Base-by-base conservation (phyloP, 2,113 vertebrate genomes). In the Tapirus terrestris region DNA sequence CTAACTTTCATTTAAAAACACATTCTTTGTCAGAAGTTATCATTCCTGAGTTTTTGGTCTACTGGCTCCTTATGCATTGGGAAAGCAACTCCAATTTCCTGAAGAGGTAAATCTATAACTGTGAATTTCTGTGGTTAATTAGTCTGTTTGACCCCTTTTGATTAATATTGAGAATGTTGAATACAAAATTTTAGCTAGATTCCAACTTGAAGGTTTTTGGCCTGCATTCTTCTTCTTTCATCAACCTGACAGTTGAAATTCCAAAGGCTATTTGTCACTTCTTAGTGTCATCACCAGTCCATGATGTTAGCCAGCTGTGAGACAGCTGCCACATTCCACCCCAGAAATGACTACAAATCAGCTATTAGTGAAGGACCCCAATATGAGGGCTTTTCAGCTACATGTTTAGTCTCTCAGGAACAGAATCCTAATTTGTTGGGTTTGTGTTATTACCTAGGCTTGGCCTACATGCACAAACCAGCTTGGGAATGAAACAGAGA, bases 401-500 rank as follows among this genome's bases (percentile, higher is more conserved):
- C 60, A 83, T 33, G 27, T 31, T 90, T 51, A 88, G 29, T 94
- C 72, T 96, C 36, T 95, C 36, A 89, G 56, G 65, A 96, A 94
- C n/a, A 92, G 95, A 94, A 89, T 84, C 73, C 67, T 56, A 88
- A 63, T 92, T 92, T 60, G 27, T 90, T 77, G 53, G 80, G 79
- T 93, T 95, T 92, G 58, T 81, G 65, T 84, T 92, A 82, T 56
- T 97, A 88, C 53, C 90, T 83, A 92, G 72, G 7, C 70, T 84
- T 97, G 94, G 90, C 85, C 65, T 95, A 77, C 70, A 81, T 25
- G 23, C 31, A 81, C 60, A 96, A 84, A 95, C 75, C 89, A 97
- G 31, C 8, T 96, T 94, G 80, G 93, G 93, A 96, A 97, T 61
- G 80, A 97, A 97, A 98, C 95, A 98, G 95, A 95, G 92, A 97